These are phyloP conservation scores for Drosophila bocki DNA, from an alignment of 1,140 invertebrate species.

Conservation along the genomic window DNA sequence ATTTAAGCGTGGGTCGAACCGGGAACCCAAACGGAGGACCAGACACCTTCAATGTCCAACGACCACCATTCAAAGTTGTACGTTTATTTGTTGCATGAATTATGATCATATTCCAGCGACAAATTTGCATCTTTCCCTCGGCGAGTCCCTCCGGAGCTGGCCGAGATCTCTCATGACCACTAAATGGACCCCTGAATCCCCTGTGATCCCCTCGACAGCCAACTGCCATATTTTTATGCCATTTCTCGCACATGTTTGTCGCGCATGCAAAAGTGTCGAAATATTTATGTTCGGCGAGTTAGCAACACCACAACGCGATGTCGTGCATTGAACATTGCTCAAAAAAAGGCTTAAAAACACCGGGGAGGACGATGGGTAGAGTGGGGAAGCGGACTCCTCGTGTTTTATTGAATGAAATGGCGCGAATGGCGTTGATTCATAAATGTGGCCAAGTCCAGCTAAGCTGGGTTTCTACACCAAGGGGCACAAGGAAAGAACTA, in stretches of 20 bases:
- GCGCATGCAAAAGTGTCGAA: slow-evolving; percentile 81
- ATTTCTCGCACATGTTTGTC: slow-evolving; percentile 74
- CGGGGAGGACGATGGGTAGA: not conserved
- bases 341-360: slow-evolving; percentile 56
- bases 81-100: slow-evolving; percentile 83
- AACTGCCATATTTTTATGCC: slow-evolving; percentile 82
- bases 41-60: slow-evolving; percentile 25
- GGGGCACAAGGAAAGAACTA: rapidly evolving
- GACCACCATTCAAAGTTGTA: slow-evolving; percentile 42
- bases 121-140: slow-evolving; percentile 56
- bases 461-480: slow-evolving; percentile 12
- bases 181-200: slow-evolving; percentile 51
- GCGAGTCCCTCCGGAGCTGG: slow-evolving; percentile 8
- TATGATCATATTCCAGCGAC: slow-evolving; percentile 78
- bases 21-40: not conserved
- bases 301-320: slow-evolving; percentile 63
- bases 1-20: slow-evolving; percentile 50
- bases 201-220: not conserved
- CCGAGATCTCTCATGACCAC: slow-evolving; percentile 17
- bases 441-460: slow-evolving; percentile 61
- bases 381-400: slow-evolving; percentile 35
- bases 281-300: slow-evolving; percentile 80
- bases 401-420: slow-evolving; percentile 84
- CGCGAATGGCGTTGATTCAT: slow-evolving; percentile 79
- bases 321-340: slow-evolving; percentile 78